Conservation (phyloP, 1,140 invertebrate genomes). For the Phymastichus coffea region DNA sequence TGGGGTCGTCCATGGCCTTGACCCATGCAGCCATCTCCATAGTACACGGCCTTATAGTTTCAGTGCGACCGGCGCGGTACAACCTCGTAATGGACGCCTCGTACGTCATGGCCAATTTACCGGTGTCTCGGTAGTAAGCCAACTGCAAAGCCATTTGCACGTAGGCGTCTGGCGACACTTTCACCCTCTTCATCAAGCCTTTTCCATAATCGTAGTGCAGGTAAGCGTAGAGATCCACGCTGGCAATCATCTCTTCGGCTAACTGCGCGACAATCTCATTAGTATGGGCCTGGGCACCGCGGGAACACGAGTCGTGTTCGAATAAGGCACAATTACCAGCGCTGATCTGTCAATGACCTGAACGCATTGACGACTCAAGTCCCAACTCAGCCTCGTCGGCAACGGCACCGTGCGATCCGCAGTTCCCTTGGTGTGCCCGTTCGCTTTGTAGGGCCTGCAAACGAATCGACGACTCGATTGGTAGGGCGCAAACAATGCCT, state of each 20-base stretch:
- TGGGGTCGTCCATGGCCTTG: slow-evolving; percentile 79
- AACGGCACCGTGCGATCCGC: slow-evolving; percentile 72
- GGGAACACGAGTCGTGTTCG: slow-evolving; percentile 1
- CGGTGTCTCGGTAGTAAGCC: slow-evolving; percentile 88
- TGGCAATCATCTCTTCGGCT: slow-evolving; percentile 63
- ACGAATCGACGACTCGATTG: too few relatives aligned
- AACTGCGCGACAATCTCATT: slow-evolving; percentile 48
- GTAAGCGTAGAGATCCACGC: slow-evolving; percentile 86
- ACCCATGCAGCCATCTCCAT: slow-evolving; percentile 91
- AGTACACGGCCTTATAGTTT: slow-evolving; percentile 95
- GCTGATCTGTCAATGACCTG: slow-evolving; percentile 69
- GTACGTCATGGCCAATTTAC: slow-evolving; percentile 92
- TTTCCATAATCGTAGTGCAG: slow-evolving; percentile 88
- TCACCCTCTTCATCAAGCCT: slow-evolving; percentile 91
- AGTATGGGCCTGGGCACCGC: too few relatives aligned
- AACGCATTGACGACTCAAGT: slow-evolving; percentile 66
- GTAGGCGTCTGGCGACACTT: slow-evolving; percentile 91
- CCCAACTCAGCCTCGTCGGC: slow-evolving; percentile 88
- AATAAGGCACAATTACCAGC: slow-evolving; percentile 46
- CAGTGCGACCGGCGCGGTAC: slow-evolving; percentile 94
- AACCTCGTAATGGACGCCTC: slow-evolving; percentile 98
- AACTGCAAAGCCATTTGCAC: slow-evolving; percentile 95
- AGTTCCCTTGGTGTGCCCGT: slow-evolving; percentile 75
- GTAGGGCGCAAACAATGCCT: too few relatives aligned
- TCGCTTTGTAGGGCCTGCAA: slow-evolving; percentile 76